Evolutionary conservation across 2,888 invertebrate genomes (phyloP), one percentile per base, ranked within the genome.

Genomic region (Nudaria mundana): DNA sequence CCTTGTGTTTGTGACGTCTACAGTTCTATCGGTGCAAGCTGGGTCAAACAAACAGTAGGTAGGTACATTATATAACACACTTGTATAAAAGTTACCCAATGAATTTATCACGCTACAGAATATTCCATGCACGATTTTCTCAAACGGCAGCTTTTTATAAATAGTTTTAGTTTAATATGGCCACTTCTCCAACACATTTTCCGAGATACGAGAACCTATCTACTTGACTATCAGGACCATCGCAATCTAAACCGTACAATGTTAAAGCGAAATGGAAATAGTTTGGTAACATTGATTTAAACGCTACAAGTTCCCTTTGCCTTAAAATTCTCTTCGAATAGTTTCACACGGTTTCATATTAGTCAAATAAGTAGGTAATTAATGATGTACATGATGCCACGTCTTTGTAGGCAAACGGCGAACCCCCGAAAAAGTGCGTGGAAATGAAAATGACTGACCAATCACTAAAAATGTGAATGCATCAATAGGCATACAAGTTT

Each of bases 271-370:
- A 41, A 36, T 41, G 22, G 28, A 28, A 41, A 41, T 36, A 41
- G 36, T 41, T 41, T 28, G 26, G 14, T 16, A 36, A 41, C 36
- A 36, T 36, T 18, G 36, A 41, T 31, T 36, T 36, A 25, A 30
- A 14, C 30, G 34, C 29, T 40, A 30, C 25, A 40, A 39, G 22
- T 33, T 24, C 15, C 34, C 23, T 13, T 24, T 25, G 30, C 15
- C 30, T 30, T 26, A 11, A 16, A 12, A 30, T 11, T 38, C 24
- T 23, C 28, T 7, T 13, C 12, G 13, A 31, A 23, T 41, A 32
- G 36, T 31, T 40, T 12, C 8, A 26, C 8, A 31, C 13, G 16
- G 31, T 28, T 32, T 32, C 23, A 11, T 28, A 15, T 15, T 26
- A 32, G 31, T 30, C 15, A 37, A 22, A 11, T n/a, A 15, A 14